A percentile compares a stretch with the other conserved stretches of the same genome.
phyloP scores from a whole-genome alignment of 2,888 invertebrate species.

The Campoplex nolae region DNA sequence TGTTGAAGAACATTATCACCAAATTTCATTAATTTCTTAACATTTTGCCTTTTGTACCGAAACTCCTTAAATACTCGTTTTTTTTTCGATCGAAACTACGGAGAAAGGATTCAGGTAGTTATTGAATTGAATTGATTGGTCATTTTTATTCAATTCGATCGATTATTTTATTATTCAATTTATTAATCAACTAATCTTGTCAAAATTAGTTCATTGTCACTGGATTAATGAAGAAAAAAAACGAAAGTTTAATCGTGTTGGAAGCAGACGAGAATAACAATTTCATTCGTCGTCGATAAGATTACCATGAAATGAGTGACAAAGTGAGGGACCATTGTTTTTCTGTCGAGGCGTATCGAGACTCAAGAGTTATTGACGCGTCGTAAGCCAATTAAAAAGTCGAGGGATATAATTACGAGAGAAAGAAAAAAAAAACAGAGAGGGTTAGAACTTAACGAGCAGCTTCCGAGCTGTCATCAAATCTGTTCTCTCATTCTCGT shows the following conservation, averaged over 20 bases:
- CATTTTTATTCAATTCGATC: background rate
- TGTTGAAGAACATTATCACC: too few species aligned
- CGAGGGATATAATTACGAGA: conserved; percentile 25
- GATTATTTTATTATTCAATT: too few species aligned
- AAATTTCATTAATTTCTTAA: too few species aligned
- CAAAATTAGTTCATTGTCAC: too few species aligned
- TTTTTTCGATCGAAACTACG: background rate
- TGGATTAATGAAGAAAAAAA: background rate
- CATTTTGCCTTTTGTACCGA: too few species aligned
- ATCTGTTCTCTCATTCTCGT: too few species aligned
- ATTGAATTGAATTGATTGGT: background rate
- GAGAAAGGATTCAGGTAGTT: background rate
- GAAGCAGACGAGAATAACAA: background rate
- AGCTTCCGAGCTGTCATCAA: background rate
- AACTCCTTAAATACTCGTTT: background rate
- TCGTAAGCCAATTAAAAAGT: conserved; percentile 45
- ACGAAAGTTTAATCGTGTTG: background rate
- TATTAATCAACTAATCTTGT: too few species aligned
- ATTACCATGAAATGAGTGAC: background rate
- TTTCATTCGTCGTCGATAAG: background rate
- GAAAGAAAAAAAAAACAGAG: background rate
- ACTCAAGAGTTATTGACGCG: conserved; percentile 22
- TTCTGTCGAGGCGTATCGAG: background rate
- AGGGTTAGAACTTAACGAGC: background rate
- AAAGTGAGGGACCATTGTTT: background rate